A percentile compares a stretch with the other conserved stretches of the same genome.
Conservation (phyloP, 2,113 vertebrate species). For the Calyptomena viridis region DNA sequence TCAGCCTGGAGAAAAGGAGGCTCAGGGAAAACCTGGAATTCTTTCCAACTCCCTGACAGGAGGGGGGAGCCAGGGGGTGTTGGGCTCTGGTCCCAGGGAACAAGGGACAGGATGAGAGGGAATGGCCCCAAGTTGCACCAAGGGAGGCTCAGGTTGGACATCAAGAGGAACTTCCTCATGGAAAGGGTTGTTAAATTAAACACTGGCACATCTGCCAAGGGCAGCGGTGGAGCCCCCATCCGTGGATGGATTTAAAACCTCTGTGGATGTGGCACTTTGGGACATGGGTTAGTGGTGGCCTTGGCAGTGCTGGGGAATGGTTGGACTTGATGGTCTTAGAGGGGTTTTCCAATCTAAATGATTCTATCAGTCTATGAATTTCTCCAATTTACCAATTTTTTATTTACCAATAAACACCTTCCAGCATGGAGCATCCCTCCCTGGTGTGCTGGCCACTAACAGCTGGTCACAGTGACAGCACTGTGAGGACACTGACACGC, state of each 20-base stretch:
- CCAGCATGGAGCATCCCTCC: neutral
- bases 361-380: neutral
- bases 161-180: rapidly evolving
- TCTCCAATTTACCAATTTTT: too few relatives aligned
- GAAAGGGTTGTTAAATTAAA: rapidly evolving
- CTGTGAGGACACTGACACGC: rapidly evolving
- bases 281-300: rapidly evolving
- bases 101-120: neutral
- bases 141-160: rapidly evolving
- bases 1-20: neutral
- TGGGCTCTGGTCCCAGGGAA: neutral
- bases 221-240: neutral
- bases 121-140: neutral
- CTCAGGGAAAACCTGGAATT: neutral
- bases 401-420: neutral
- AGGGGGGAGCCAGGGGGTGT: neutral
- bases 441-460: rapidly evolving
- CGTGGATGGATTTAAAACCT: rapidly evolving
- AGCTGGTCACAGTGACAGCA: rapidly evolving
- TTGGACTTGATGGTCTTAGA: rapidly evolving
- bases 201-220: too few relatives aligned
- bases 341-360: neutral
- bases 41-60: neutral
- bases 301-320: neutral
- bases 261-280: rapidly evolving